phyloP scores from a whole-genome alignment of 2,888 invertebrate genomes.

The Dryadula phaetusa region DNA sequence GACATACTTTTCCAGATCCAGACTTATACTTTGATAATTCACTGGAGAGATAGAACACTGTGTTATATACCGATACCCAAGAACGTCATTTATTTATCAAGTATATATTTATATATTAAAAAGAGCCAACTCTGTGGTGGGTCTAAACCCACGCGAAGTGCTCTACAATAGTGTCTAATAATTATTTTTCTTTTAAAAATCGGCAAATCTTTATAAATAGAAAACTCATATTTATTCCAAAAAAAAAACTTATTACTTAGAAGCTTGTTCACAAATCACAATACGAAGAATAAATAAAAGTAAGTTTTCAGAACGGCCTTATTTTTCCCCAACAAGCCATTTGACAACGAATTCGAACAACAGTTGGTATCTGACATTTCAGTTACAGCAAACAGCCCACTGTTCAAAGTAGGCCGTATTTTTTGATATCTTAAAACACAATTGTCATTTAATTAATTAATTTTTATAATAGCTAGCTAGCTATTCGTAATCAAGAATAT shows the following conservation, averaged over 20 bases:
- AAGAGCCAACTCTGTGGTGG: no score
- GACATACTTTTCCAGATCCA: no score
- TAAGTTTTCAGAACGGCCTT: constrained; percentile 16
- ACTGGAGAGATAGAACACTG: no score
- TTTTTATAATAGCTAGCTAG: background rate
- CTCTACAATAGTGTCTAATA: no score
- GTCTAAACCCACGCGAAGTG: no score
- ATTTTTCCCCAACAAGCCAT: constrained; percentile 28
- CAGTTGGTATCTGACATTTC: constrained; percentile 30
- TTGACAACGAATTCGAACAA: constrained; percentile 25
- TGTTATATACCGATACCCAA: no score
- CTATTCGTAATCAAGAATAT: no score
- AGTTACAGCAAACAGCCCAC: constrained; percentile 13
- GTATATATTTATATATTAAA: no score
- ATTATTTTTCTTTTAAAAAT: no score
- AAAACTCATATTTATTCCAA: background rate
- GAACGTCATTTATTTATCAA: no score
- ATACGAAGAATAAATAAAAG: constrained; percentile 18
- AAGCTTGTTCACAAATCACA: background rate
- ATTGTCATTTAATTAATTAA: background rate
- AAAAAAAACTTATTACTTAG: constrained; percentile 16
- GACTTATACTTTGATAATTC: no score
- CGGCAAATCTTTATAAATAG: no score
- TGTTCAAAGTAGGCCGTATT: constrained; percentile 19
- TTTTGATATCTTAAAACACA: constrained; percentile 5